Evolutionary conservation across 2,888 invertebrate genomes (phyloP).

Genomic region (Ormyrus labotus): DNA sequence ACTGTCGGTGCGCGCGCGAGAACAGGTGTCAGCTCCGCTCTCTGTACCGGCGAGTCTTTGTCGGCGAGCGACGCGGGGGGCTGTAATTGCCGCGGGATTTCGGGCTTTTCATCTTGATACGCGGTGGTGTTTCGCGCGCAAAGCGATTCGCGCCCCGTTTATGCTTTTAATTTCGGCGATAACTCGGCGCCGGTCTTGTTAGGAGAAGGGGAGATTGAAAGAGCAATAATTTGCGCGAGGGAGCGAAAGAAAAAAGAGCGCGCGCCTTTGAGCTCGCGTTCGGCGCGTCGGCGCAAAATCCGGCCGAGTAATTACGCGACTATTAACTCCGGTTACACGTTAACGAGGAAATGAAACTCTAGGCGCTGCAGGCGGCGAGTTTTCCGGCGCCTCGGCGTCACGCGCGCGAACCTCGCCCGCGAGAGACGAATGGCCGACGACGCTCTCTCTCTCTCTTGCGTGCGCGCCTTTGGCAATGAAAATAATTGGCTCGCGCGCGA

Average conservation of each 20-base stretch:
- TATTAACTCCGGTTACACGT: conserved; percentile 33
- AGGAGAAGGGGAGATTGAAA: too few relatives aligned
- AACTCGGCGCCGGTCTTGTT: too few relatives aligned
- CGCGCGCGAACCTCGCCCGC: not conserved
- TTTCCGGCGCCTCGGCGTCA: conserved; percentile 14
- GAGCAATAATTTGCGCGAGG: too few relatives aligned
- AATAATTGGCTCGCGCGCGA: conserved; percentile 68
- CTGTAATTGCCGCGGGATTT: too few relatives aligned
- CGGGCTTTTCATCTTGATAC: too few relatives aligned
- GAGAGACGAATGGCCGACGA: conserved; percentile 57
- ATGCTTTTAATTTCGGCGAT: too few relatives aligned
- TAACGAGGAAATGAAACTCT: conserved; percentile 40
- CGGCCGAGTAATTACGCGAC: conserved; percentile 21
- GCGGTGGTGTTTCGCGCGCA: too few relatives aligned
- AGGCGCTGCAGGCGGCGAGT: not conserved
- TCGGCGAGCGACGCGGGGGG: too few relatives aligned
- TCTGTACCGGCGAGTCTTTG: too few relatives aligned
- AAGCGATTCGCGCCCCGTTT: too few relatives aligned
- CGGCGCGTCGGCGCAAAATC: not conserved
- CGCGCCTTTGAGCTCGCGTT: not conserved
- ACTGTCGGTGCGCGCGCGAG: conserved; percentile 25
- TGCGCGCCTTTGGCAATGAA: conserved; percentile 67
- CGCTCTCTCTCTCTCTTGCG: not conserved
- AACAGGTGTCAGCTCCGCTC: conserved; percentile 16
- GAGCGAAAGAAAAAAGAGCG: not conserved